These are phyloP conservation scores for Adoxophyes honmai DNA, from an alignment of 1,140 invertebrate genomes.

Conservation along the genomic window DNA sequence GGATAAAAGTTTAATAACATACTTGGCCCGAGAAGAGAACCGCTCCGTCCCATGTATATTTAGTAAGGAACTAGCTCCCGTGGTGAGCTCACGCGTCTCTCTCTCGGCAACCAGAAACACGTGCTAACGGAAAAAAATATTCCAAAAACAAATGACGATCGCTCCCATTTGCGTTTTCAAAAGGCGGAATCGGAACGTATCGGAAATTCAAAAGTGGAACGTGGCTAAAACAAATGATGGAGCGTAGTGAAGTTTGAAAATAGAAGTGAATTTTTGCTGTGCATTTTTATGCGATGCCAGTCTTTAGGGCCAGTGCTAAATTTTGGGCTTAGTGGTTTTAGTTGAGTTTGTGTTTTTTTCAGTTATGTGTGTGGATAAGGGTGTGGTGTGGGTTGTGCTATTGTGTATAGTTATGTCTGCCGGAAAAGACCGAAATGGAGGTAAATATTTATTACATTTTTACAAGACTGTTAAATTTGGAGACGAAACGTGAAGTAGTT, in stretches of 20 bases:
- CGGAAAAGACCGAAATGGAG: slow-evolving; percentile 52
- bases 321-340: slow-evolving; percentile 6
- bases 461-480: no score
- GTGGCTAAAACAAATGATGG: no score
- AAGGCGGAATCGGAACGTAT: no score
- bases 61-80: slow-evolving; percentile 9
- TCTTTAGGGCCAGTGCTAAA: not conserved
- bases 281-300: not conserved
- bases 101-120: not conserved
- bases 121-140: slow-evolving; percentile 9
- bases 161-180: no score
- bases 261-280: not conserved
- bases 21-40: not conserved
- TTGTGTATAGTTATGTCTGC: slow-evolving; percentile 34
- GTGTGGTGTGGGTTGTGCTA: slow-evolving; percentile 39
- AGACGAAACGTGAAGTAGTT: no score
- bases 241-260: not conserved
- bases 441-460: slow-evolving; percentile 24
- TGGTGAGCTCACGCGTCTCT: not conserved
- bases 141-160: not conserved
- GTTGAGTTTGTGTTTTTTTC: slow-evolving; percentile 5
- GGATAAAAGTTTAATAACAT: slow-evolving; percentile 15
- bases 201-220: no score
- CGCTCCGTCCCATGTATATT: slow-evolving; percentile 10
- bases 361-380: slow-evolving; percentile 51